Evolutionary conservation across 35 echinoderm and acorn worm species (phyloP).

Genomic region (Heliocidaris tuberculata): DNA sequence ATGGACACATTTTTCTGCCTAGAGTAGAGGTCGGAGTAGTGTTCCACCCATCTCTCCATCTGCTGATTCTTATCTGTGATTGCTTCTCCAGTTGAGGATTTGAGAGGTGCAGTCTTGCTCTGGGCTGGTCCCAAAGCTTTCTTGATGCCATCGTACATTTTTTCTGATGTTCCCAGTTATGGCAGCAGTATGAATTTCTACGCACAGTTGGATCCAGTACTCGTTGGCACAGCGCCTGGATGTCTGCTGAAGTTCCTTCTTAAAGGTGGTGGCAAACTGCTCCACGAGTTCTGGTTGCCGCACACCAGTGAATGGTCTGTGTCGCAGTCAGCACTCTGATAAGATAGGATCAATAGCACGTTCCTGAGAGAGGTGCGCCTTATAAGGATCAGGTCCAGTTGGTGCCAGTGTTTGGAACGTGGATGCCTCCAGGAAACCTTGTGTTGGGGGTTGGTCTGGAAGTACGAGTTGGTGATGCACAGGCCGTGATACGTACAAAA

Average conservation of each 20-base stretch:
- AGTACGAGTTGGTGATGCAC: conserved; percentile 74
- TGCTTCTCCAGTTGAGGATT: too few relatives aligned
- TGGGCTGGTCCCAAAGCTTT: too few relatives aligned
- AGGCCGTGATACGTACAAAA: conserved; percentile 30
- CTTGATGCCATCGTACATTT: conserved; percentile 63
- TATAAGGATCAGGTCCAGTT: conserved; percentile 49
- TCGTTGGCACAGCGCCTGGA: conserved; percentile 52
- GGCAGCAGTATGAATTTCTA: conserved; percentile 46
- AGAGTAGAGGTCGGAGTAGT: too few relatives aligned
- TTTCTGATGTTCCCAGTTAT: conserved; percentile 53
- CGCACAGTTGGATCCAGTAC: conserved; percentile 48
- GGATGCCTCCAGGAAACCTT: conserved; percentile 69
- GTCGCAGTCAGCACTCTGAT: too few relatives aligned
- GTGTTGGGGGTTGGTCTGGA: conserved; percentile 52
- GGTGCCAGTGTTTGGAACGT: conserved; percentile 65
- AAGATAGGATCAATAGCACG: conserved; percentile 54
- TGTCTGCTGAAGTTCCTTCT: not conserved
- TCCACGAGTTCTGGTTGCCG: too few relatives aligned
- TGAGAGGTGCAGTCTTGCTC: conserved; percentile 59
- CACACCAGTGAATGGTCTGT: too few relatives aligned
- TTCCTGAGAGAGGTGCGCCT: conserved; percentile 43
- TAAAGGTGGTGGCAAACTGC: too few relatives aligned
- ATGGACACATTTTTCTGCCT: conserved; percentile 51
- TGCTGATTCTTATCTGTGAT: too few relatives aligned
- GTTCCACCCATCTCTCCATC: too few relatives aligned